Conservation (phyloP, 2,113 vertebrate genomes). For the Protobothrops mucrosquamatus region DNA sequence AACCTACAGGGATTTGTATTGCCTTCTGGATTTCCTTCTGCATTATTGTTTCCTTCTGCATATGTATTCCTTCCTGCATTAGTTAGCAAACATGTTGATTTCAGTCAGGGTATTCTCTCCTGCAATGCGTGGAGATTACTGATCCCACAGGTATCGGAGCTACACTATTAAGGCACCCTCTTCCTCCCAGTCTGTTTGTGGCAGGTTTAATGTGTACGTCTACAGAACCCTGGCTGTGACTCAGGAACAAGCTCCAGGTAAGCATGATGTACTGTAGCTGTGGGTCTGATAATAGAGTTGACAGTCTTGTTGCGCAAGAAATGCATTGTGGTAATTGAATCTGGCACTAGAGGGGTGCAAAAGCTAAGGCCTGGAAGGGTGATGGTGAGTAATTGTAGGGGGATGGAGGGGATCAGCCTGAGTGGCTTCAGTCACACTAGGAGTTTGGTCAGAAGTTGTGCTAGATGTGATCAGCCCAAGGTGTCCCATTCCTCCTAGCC, state of each 20-base stretch:
- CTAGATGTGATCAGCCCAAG: not conserved
- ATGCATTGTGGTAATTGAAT: not conserved
- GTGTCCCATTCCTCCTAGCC: not conserved
- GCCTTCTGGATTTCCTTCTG: not conserved
- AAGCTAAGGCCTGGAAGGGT: not conserved
- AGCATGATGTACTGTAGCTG: not conserved
- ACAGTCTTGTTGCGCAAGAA: not conserved
- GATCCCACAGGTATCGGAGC: not conserved
- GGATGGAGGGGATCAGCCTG: not conserved
- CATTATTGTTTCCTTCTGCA: not conserved
- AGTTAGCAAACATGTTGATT: no score
- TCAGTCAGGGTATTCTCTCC: not conserved
- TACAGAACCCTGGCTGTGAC: no score
- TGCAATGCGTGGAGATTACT: no score
- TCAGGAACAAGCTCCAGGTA: not conserved
- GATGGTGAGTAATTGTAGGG: not conserved
- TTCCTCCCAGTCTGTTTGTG: not conserved
- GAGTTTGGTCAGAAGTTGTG: not conserved
- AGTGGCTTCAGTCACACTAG: not conserved
- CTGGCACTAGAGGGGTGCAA: not conserved
- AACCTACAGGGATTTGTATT: no score
- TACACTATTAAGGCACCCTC: not conserved
- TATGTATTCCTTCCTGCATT: no score
- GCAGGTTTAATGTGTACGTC: no score
- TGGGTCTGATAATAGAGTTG: not conserved